Evolutionary conservation across 2,888 invertebrate genomes (phyloP).

Genomic region (Eurytoma californica): DNA sequence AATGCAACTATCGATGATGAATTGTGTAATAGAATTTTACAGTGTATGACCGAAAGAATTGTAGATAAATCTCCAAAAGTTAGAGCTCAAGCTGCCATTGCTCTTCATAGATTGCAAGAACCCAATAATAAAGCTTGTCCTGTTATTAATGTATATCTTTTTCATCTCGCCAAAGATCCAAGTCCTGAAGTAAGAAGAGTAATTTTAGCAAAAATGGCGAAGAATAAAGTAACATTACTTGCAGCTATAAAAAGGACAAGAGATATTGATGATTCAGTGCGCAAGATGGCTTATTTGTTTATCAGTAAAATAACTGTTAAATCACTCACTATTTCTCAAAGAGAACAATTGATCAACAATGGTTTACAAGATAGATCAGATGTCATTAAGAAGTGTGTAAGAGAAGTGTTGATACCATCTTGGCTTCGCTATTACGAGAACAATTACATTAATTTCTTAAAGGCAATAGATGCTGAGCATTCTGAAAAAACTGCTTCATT

Average conservation of each 20-base stretch:
- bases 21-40: conserved; percentile 83
- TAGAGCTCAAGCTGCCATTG: conserved; percentile 86
- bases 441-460: conserved; percentile 83
- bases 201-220: conserved; percentile 84
- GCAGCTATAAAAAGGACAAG: conserved; percentile 83
- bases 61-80: conserved; percentile 86
- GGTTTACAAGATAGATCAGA: conserved; percentile 81
- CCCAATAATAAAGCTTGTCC: conserved; percentile 85
- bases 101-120: conserved; percentile 88
- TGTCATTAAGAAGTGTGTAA: conserved; percentile 75
- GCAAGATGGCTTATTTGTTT: conserved; percentile 78
- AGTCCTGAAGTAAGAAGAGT: conserved; percentile 85
- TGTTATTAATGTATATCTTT: conserved; percentile 84
- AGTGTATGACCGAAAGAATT: conserved; percentile 81
- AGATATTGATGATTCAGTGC: conserved; percentile 87
- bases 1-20: conserved; percentile 86
- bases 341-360: conserved; percentile 79
- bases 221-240: conserved; percentile 82
- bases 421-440: conserved; percentile 86
- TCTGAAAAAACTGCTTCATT: conserved; percentile 77
- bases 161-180: conserved; percentile 85
- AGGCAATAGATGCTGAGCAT: conserved; percentile 84
- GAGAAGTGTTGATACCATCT: conserved; percentile 79
- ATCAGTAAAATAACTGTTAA: conserved; percentile 77
- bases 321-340: conserved; percentile 80